Base-by-base conservation (phyloP, 2,888 invertebrate species). In the Ormyrus pomaceus region DNA sequence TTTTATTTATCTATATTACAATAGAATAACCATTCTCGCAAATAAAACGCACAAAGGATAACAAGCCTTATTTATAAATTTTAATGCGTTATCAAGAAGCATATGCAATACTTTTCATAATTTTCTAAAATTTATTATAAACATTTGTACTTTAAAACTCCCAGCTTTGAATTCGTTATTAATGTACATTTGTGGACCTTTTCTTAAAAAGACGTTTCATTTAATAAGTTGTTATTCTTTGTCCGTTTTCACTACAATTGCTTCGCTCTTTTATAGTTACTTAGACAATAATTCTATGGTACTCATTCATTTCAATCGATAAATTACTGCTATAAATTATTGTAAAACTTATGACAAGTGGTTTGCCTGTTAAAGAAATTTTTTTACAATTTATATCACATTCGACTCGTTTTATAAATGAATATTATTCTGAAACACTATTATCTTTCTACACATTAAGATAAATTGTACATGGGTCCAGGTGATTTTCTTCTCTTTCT, bases 61-160 rank as follows among this genome's bases (percentile, higher is more conserved):
- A 59, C 48, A 55, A 53, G 50, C 46, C 61, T 72, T 76, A 66
- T 45, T n/a, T 64, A 79, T 10, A 71, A 59, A 66, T 79, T 65
- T 45, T 11, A 75, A 58, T 79, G 6, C 8, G n/a, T 56, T 59
- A 64, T 69, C 61, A 65, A 75, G 73, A 65, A 51, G 59, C 65
- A 46, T 61, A 51, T 55, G n/a, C 34, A 61, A 59, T 56, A 34
- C 46, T 58, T 73, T 76, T 34, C 56, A 62, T 69, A 53, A 13
- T 74, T 76, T 53, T 77, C 34, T 68, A 72, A 56, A 68, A 56
- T 72, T 72, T 68, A 10, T 72, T 74, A 74, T 76, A 68, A 76
- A 80, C 61, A 80, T 76, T 80, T 80, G 80, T 80, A 80, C 80
- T 80, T 76, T 76, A 9, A 76, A 80, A 46, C 51, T 71, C 8